A percentile compares a stretch with the other conserved stretches of the same genome.
These are phyloP conservation scores for Lathronympha strigana DNA, from an alignment of 2,888 invertebrate genomes.

Conservation along the genomic window DNA sequence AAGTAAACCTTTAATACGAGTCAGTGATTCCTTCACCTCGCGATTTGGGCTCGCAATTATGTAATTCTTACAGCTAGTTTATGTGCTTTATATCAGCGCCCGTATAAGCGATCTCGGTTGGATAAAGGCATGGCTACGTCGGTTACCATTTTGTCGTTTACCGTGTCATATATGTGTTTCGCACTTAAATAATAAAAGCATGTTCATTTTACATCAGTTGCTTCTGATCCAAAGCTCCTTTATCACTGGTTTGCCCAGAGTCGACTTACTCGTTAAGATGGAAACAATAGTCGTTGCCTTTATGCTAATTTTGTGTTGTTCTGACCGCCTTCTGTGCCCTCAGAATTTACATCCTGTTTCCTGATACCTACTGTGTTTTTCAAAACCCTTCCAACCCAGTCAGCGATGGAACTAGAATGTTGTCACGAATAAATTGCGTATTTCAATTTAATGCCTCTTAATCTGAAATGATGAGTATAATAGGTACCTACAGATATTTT, in stretches of 20 bases:
- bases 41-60: neutral
- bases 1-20: slow-evolving; percentile 29
- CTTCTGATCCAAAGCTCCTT: too few species aligned
- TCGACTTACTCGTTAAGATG: neutral
- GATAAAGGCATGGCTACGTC: too few species aligned
- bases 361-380: slow-evolving; percentile 4
- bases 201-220: too few species aligned
- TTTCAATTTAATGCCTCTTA: too few species aligned
- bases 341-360: slow-evolving; percentile 37
- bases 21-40: slow-evolving; percentile 36
- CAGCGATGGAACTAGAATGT: neutral
- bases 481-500: too few species aligned
- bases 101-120: neutral
- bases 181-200: too few species aligned
- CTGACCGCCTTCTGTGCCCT: slow-evolving; percentile 36
- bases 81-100: too few species aligned
- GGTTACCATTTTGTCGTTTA: too few species aligned
- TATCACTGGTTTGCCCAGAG: neutral
- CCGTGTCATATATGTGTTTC: too few species aligned
- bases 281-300: slow-evolving; percentile 30
- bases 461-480: too few species aligned
- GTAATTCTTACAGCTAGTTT: neutral
- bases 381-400: slow-evolving; percentile 7
- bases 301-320: slow-evolving; percentile 45
- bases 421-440: neutral